Evolutionary conservation across 2,888 invertebrate species (phyloP).

Genomic region (Parelbella ahira): DNA sequence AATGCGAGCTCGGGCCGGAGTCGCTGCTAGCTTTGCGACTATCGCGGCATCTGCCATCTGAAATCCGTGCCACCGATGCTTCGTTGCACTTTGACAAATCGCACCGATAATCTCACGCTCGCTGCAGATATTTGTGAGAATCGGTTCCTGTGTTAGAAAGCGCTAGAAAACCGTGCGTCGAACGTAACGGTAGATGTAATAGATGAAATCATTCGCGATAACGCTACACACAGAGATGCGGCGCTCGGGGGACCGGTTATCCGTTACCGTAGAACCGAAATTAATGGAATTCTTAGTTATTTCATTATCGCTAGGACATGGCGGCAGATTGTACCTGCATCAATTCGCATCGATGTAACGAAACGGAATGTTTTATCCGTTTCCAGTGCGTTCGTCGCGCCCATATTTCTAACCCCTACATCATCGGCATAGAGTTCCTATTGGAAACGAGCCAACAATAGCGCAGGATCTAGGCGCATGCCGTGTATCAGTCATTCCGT

Average conservation of each 20-base stretch:
- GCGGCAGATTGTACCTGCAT: conserved; percentile 31
- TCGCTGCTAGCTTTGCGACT: conserved; percentile 41
- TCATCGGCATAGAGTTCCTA: conserved; percentile 40
- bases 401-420: conserved; percentile 41
- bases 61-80: not conserved
- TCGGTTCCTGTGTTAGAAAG: not conserved
- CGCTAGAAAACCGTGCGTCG: not conserved
- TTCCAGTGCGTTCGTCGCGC: conserved; percentile 24
- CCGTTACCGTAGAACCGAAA: too few species aligned
- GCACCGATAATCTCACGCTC: conserved; percentile 26
- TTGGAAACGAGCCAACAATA: conserved; percentile 26
- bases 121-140: conserved; percentile 7
- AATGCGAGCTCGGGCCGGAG: conserved; percentile 44
- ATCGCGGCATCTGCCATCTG: conserved; percentile 39
- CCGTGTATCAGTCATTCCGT: conserved; percentile 57
- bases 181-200: conserved; percentile 9
- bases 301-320: conserved; percentile 45
- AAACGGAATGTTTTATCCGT: conserved; percentile 45
- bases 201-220: not conserved
- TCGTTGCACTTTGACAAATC: conserved; percentile 52
- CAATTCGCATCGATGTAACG: conserved; percentile 51
- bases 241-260: too few species aligned
- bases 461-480: conserved; percentile 42
- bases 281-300: conserved; percentile 22
- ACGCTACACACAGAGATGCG: too few species aligned